These are phyloP conservation scores for Phocoena sinus DNA, from an alignment of 2,113 vertebrate species.

Conservation along the genomic window DNA sequence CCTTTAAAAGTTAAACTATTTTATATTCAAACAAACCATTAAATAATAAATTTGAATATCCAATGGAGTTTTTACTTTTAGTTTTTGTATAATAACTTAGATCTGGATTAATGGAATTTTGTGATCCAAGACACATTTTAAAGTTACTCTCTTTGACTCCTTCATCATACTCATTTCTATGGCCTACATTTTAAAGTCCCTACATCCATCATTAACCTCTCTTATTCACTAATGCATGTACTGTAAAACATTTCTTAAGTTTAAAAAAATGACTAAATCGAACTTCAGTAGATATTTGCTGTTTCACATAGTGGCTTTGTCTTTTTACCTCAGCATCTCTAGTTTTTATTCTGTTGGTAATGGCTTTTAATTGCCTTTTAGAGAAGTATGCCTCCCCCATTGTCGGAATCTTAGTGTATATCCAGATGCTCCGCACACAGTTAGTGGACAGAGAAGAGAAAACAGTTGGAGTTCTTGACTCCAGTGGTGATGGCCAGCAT, in stretches of 20 bases:
- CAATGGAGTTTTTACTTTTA: neutral
- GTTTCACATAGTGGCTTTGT: neutral
- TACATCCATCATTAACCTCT: neutral
- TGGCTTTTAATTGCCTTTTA: neutral
- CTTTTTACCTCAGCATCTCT: neutral
- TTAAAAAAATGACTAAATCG: neutral
- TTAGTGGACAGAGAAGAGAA: neutral
- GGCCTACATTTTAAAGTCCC: neutral
- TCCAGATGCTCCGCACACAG: neutral
- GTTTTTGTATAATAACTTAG: neutral
- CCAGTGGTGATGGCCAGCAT: rapidly evolving
- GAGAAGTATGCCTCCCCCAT: neutral
- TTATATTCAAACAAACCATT: neutral
- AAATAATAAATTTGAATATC: neutral
- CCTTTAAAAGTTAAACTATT: constrained; percentile 3
- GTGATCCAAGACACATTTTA: neutral
- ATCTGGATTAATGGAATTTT: neutral
- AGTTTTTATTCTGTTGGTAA: neutral
- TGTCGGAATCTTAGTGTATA: neutral
- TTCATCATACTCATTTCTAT: neutral
- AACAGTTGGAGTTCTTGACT: neutral
- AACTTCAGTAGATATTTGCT: neutral
- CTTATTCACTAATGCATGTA: neutral
- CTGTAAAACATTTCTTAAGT: neutral
- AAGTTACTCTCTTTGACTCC: neutral